Evolutionary conservation across 2,113 vertebrate genomes (phyloP), one percentile per base, ranked within the genome.

Genomic region (Apodemus sylvaticus): DNA sequence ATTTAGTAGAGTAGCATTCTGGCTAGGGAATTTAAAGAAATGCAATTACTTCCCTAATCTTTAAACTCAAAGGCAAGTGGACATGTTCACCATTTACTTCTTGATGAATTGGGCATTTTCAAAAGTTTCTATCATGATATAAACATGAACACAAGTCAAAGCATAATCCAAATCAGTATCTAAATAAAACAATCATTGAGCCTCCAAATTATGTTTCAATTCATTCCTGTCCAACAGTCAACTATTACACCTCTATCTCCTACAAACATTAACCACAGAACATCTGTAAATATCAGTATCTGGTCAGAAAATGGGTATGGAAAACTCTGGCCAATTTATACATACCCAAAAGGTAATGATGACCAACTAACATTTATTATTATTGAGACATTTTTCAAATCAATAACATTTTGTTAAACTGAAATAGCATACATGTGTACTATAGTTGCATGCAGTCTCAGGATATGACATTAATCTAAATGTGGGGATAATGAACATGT

Each of bases 181-280:
- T 11, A 86, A 89, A 91, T 98, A 94, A 42, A 92, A 96, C 98
- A 93, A 88, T 85, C 53, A 76, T 87, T 98, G 96, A 97, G 66
- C 93, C 97, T 96, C 77, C 62, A 98, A 98, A 97, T 97, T 34
- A 93, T 93, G 42, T 96, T 90, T 96, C 97, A 96, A 94, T 66
- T 94, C 95, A 91, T 96, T 98, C 94, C 96, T 60, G 19, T 90
- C 76, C 86, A 94, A 95, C 68, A 96, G 93, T 95, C 77, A 94
- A 89, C 9, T 62, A 95, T 94, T 97, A 96, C 97, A 94, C 91
- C 93, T 83, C 94, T 68, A 97, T 96, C n/a, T 17, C 31, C 79
- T 92, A 66, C 64, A 86, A 97, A 45, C 42, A 71, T 97, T 97
- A 98, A 90, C 62, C 95, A 94, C 39, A 55, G 60, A 97, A 81